Evolutionary conservation across 2,113 vertebrate genomes (phyloP).

Genomic region (Rhinoptilus africanus): DNA sequence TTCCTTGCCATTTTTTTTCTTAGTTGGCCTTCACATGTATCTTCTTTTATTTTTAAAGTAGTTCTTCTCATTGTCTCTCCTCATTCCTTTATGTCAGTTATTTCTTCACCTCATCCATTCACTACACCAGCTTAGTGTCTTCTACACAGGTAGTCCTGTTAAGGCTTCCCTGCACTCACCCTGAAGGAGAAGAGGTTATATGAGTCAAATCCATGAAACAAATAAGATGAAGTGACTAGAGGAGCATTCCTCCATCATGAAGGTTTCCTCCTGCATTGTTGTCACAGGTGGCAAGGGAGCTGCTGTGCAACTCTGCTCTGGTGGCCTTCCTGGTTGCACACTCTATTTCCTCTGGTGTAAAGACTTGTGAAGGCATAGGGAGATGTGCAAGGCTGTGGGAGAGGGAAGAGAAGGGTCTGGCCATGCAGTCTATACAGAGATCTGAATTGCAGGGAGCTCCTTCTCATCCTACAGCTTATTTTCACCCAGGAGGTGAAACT

Average conservation of each 20-base stretch:
- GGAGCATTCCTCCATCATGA: neutral
- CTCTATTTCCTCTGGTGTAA: neutral
- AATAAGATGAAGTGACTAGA: neutral
- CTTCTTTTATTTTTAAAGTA: neutral
- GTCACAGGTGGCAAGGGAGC: neutral
- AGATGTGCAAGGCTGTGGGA: neutral
- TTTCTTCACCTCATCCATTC: neutral
- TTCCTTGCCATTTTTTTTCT: neutral
- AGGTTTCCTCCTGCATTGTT: neutral
- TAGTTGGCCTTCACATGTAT: neutral
- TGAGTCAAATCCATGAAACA: neutral
- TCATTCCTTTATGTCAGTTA: neutral
- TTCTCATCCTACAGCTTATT: neutral
- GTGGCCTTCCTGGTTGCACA: neutral
- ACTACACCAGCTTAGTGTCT: neutral
- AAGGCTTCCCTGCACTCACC: neutral
- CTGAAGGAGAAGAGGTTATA: neutral
- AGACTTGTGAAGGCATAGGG: neutral
- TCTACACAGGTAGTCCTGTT: neutral
- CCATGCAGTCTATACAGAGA: neutral
- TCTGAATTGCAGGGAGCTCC: neutral
- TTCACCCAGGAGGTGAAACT: neutral
- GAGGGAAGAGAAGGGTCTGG: neutral
- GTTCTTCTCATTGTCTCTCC: neutral
- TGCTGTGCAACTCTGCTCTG: neutral